Evolutionary conservation across 2,888 invertebrate species (phyloP), one percentile per base, ranked within the genome.

Genomic region (Unio pictorum): DNA sequence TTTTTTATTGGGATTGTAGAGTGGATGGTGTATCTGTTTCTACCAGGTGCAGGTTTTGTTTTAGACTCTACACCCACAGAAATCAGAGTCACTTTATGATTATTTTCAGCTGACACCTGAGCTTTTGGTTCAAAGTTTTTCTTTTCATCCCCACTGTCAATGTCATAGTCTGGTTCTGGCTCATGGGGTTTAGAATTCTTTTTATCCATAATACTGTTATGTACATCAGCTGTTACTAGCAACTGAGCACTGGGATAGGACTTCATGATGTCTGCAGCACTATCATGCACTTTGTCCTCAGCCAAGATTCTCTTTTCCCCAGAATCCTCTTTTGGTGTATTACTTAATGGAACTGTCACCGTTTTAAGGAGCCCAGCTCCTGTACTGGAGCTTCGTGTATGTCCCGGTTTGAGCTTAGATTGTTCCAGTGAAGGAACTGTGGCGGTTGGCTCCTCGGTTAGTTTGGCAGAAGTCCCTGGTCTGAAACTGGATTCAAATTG

Each of bases 391-490:
- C 68, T 78, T 63, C 76, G 76, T 28, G 76, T 71, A 60, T 80
- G 78, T 66, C 75, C 65, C 20, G 61, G 58, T 65, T 76, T 74
- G 8, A 78, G 73, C 58, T 75, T 80, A 17, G 75, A 72, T 62
- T 81, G 78, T 56, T 79, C 74, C n/a, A 72, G 62, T 7, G 73
- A 69, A 20, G 66, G 65, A 23, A 72, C 74, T 58, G 67, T 68
- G 58, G 77, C 95, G 85, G 95, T 94, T 23, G 97, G 97, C 68
- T 95, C 95, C 55, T 96, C 96, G 91, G 96, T 96, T 73, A 97
- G 92, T 89, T 95, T 95, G 66, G 95, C 95, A 90, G 93, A 94
- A 77, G 94, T 94, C 72, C 94, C 93, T 15, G 97, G 97, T 83
- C 96, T 94, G 92, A 97, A 97, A 86, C 96, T 95, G 67, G 96